Evolutionary conservation across 2,113 vertebrate species (phyloP).

Genomic region (Balaeniceps rex): DNA sequence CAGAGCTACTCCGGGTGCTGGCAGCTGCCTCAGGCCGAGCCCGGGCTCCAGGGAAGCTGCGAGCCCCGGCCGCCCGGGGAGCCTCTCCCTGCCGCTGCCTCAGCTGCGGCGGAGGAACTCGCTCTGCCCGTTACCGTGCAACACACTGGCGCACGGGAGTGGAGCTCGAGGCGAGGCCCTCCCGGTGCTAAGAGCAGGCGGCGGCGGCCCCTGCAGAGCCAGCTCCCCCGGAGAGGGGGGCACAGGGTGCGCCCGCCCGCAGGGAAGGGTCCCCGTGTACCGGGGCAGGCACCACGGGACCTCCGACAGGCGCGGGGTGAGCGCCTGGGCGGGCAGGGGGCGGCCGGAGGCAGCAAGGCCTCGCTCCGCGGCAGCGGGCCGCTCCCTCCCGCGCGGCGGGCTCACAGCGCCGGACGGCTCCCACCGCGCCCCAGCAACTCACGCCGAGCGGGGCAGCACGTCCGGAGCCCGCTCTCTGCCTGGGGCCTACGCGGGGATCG

Average conservation of each 20-base stretch:
- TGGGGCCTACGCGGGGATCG: background rate
- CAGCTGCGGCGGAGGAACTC: background rate
- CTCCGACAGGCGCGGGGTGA: background rate
- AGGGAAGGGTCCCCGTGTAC: background rate
- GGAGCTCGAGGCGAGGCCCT: background rate
- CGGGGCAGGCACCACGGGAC: background rate
- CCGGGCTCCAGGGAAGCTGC: too few relatives aligned
- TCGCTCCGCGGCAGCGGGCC: background rate
- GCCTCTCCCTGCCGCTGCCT: background rate
- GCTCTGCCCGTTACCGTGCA: background rate
- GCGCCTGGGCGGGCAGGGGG: background rate
- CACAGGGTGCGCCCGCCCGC: background rate
- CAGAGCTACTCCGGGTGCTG: background rate
- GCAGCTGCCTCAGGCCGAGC: background rate
- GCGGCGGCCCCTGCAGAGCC: background rate
- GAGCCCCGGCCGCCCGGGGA: too few relatives aligned
- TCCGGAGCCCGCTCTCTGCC: background rate
- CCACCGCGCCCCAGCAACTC: background rate
- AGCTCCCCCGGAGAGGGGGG: too few relatives aligned
- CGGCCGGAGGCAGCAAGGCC: background rate
- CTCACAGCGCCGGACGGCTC: background rate
- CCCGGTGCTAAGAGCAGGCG: background rate
- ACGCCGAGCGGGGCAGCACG: background rate
- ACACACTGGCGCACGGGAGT: too few relatives aligned
- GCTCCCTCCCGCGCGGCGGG: background rate